These are phyloP conservation scores for Margarornis squamiger DNA, from an alignment of 2,797 vertebrate species.

Conservation along the genomic window DNA sequence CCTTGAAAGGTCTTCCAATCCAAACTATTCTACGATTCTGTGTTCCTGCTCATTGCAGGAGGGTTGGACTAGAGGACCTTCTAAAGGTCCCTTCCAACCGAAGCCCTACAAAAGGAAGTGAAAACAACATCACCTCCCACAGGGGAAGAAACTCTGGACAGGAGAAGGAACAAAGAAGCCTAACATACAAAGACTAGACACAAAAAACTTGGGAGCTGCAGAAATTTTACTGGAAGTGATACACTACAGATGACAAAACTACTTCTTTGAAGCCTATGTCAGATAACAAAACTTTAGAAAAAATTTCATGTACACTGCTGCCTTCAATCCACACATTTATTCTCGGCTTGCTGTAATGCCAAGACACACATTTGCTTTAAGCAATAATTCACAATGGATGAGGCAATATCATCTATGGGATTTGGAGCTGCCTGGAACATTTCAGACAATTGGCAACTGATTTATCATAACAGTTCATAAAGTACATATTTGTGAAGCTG, in stretches of 20 bases:
- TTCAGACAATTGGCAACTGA: background rate
- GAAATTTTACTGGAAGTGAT: background rate
- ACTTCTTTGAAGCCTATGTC: background rate
- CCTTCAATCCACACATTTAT: background rate
- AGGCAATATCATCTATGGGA: background rate
- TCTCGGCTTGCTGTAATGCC: slow-evolving; percentile 37
- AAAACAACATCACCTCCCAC: background rate
- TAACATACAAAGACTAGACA: background rate
- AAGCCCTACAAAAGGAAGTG: background rate
- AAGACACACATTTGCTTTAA: background rate
- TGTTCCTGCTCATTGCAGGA: background rate
- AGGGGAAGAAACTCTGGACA: background rate
- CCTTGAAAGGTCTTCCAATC: background rate
- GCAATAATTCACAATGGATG: background rate
- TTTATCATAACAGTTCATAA: background rate
- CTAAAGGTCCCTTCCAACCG: background rate
- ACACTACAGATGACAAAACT: background rate
- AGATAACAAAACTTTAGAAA: slow-evolving; percentile 33
- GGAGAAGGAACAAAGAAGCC: background rate
- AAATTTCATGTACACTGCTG: background rate
- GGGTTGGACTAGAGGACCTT: background rate
- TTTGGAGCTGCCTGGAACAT: background rate
- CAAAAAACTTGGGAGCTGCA: background rate
- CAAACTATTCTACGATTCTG: background rate
- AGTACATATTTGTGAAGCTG: background rate